Evolutionary conservation across 2,113 vertebrate genomes (phyloP).

Genomic region (Pomatostomus ruficeps): DNA sequence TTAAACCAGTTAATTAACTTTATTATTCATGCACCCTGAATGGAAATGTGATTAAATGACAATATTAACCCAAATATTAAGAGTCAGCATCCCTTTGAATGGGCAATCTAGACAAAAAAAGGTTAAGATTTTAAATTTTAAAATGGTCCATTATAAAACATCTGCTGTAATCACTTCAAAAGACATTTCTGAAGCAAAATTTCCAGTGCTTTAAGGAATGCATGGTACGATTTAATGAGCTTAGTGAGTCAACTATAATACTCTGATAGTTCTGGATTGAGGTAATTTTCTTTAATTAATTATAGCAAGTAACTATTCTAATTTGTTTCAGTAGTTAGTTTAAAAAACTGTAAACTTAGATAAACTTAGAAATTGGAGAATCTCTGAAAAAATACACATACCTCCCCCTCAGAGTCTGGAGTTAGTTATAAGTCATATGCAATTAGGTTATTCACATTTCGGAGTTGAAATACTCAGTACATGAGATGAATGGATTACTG

Average conservation of each 20-base stretch:
- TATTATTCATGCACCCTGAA: conserved; percentile 65
- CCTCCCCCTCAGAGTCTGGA: conserved; percentile 8
- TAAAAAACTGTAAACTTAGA: conserved; percentile 50
- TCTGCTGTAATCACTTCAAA: neutral
- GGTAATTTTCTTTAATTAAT: conserved; percentile 56
- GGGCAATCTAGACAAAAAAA: conserved; percentile 64
- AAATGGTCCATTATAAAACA: conserved; percentile 38
- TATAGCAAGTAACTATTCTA: conserved; percentile 31
- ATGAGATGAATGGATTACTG: neutral
- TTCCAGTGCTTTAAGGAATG: conserved; percentile 48
- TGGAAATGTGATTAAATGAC: conserved; percentile 58
- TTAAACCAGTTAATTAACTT: conserved; percentile 65
- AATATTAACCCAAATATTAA: conserved; percentile 56
- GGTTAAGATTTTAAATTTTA: neutral
- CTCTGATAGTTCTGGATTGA: conserved; percentile 31
- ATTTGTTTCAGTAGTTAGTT: conserved; percentile 45
- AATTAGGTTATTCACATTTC: neutral
- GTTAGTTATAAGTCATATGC: neutral
- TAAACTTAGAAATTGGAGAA: conserved; percentile 59
- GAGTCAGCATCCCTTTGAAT: conserved; percentile 73
- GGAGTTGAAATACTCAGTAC: conserved; percentile 3
- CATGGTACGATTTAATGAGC: conserved; percentile 15
- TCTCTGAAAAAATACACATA: conserved; percentile 54
- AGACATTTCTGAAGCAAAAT: conserved; percentile 32
- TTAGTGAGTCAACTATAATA: conserved; percentile 20